Percentiles rank a stretch among this genome's conserved stretches.
Evolutionary conservation across 2,797 vertebrate genomes (phyloP).

Genomic region (Helicolenus hilgendorfi): DNA sequence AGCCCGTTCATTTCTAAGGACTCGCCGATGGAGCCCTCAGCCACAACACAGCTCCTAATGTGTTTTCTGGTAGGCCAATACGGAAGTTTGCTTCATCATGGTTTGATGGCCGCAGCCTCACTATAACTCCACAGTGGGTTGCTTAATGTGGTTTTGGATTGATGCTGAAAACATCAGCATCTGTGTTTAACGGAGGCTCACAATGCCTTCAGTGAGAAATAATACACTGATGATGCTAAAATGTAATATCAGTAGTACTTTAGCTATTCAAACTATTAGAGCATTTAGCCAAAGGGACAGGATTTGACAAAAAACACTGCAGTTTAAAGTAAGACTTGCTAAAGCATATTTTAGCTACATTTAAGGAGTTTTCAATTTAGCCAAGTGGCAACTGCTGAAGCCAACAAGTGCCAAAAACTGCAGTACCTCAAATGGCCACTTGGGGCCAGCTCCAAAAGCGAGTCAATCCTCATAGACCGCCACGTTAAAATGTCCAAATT

Average conservation of each 20-base stretch:
- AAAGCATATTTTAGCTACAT: too few relatives aligned
- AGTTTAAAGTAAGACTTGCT: neutral
- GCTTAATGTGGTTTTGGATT: constrained; percentile 35
- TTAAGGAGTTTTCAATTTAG: too few relatives aligned
- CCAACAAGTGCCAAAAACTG: neutral
- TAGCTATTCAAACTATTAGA: neutral
- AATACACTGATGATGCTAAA: neutral
- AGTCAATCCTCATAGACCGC: neutral
- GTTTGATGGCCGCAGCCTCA: constrained; percentile 51
- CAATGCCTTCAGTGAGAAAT: neutral
- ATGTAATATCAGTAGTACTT: neutral
- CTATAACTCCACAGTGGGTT: constrained; percentile 36
- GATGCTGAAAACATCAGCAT: constrained; percentile 37
- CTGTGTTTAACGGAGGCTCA: constrained; percentile 8
- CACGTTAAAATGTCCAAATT: too few relatives aligned
- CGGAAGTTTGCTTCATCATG: constrained; percentile 48
- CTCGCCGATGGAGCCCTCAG: constrained; percentile 42
- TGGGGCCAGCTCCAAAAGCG: neutral
- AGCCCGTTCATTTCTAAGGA: constrained; percentile 54
- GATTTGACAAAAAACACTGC: neutral
- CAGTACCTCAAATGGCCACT: neutral
- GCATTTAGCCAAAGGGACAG: neutral
- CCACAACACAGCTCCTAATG: constrained; percentile 59
- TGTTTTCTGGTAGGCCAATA: constrained; percentile 34
- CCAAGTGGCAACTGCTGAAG: too few relatives aligned